Conservation (phyloP, 92 coral and sea anemone genomes). For the Porites lobata region DNA sequence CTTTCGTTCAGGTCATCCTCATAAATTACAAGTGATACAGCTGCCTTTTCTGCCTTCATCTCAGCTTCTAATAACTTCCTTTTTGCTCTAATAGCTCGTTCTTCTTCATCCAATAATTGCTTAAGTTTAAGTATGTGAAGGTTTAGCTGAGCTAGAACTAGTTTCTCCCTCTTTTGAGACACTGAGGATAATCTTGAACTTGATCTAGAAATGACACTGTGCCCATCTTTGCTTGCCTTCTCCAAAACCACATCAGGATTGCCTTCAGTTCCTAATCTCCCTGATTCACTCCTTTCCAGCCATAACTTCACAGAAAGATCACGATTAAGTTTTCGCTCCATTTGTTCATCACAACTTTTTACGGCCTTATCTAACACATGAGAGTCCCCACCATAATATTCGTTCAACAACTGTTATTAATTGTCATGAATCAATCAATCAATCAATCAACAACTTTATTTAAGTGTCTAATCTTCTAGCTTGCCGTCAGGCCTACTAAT, state of each 20-base stretch:
- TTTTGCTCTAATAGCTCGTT: conserved; percentile 12
- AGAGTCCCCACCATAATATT: too few relatives aligned
- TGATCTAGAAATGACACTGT: background rate
- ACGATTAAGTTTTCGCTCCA: too few relatives aligned
- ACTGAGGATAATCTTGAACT: background rate
- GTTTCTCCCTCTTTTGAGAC: background rate
- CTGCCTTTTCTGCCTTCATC: conserved; percentile 21
- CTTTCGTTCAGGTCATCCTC: background rate
- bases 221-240: background rate
- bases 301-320: too few relatives aligned
- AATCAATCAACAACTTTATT: too few relatives aligned
- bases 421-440: too few relatives aligned
- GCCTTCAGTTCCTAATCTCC: too few relatives aligned
- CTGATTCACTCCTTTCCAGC: too few relatives aligned
- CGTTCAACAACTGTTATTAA: too few relatives aligned
- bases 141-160: conserved; percentile 22
- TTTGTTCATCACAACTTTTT: too few relatives aligned
- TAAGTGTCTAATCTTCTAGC: too few relatives aligned
- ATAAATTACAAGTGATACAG: conserved; percentile 1
- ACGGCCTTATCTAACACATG: too few relatives aligned
- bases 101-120: conserved; percentile 12
- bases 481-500: too few relatives aligned
- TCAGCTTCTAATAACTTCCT: conserved; percentile 24
- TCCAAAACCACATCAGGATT: background rate
- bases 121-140: conserved; percentile 8